Evolutionary conservation across 2,888 invertebrate genomes (phyloP).

Genomic region (Lasioglossum figueresi): DNA sequence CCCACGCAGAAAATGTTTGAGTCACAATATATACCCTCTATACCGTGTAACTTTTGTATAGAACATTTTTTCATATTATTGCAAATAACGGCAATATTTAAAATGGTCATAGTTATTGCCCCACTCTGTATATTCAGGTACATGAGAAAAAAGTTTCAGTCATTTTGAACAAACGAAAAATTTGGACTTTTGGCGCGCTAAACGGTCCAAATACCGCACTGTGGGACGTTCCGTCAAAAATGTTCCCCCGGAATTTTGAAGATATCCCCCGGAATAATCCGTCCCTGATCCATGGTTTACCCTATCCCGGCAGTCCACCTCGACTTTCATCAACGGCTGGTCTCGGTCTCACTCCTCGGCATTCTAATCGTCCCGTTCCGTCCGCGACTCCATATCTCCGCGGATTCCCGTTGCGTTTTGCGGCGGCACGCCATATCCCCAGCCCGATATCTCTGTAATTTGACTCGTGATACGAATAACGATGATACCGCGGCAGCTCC

Average conservation of each 20-base stretch:
- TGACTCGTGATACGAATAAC: constrained; percentile 45
- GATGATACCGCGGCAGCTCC: constrained; percentile 16
- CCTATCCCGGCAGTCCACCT: background rate
- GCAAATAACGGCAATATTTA: too few relatives aligned
- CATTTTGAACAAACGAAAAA: too few relatives aligned
- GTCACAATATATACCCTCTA: too few relatives aligned
- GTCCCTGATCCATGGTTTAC: background rate
- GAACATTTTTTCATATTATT: too few relatives aligned
- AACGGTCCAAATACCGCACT: too few relatives aligned
- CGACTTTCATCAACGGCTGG: background rate
- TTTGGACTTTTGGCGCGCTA: too few relatives aligned
- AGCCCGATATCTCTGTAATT: constrained; percentile 34
- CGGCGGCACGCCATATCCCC: constrained; percentile 7
- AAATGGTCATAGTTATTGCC: too few relatives aligned
- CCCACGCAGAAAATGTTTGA: too few relatives aligned
- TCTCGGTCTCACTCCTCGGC: background rate
- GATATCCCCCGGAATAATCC: background rate
- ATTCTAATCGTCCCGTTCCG: constrained; percentile 4
- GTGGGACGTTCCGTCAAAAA: background rate
- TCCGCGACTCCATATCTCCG: constrained; percentile 10
- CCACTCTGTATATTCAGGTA: too few relatives aligned
- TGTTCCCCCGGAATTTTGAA: too few relatives aligned
- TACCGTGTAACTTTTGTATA: too few relatives aligned
- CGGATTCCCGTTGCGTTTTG: constrained; percentile 10
- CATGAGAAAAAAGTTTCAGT: too few relatives aligned